Evolutionary conservation across 2,113 vertebrate species (phyloP).

Genomic region (Mugil cephalus): DNA sequence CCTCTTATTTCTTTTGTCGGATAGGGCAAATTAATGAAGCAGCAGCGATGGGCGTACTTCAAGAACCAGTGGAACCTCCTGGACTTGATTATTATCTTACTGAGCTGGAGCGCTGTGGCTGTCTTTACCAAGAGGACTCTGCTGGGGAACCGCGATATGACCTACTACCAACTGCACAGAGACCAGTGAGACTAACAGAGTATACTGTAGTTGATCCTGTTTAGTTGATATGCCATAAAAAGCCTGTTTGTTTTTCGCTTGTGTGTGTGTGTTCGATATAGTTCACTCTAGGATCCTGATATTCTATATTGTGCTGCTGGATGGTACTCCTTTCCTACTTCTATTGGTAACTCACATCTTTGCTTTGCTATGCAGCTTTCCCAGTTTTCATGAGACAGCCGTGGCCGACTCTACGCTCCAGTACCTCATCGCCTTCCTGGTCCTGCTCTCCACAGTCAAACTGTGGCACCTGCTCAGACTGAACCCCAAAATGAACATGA

Average conservation of each 20-base stretch:
- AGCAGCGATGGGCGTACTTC: slow-evolving; percentile 89
- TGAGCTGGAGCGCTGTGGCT: slow-evolving; percentile 90
- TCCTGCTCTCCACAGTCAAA: slow-evolving; percentile 91
- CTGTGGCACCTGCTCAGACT: slow-evolving; percentile 93
- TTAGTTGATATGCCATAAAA: no score
- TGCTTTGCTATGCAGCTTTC: slow-evolving; percentile 79
- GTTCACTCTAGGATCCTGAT: no score
- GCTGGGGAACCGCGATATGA: slow-evolving; percentile 84
- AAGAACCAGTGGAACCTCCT: slow-evolving; percentile 90
- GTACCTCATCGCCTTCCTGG: slow-evolving; percentile 91
- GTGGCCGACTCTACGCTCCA: slow-evolving; percentile 86
- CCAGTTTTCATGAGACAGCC: slow-evolving; percentile 90
- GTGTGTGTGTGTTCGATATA: no score
- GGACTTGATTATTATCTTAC: slow-evolving; percentile 87
- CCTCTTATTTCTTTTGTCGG: slow-evolving; percentile 43
- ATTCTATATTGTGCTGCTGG: not conserved
- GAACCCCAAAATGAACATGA: slow-evolving; percentile 92
- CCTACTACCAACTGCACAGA: slow-evolving; percentile 85
- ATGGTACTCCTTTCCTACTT: not conserved
- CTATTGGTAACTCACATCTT: not conserved
- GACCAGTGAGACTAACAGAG: slow-evolving; percentile 81
- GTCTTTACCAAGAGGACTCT: slow-evolving; percentile 88
- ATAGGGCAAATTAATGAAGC: slow-evolving; percentile 88
- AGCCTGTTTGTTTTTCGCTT: no score
- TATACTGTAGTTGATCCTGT: not conserved